Evolutionary conservation across 2,113 vertebrate genomes (phyloP).

Genomic region (Ameiurus melas): DNA sequence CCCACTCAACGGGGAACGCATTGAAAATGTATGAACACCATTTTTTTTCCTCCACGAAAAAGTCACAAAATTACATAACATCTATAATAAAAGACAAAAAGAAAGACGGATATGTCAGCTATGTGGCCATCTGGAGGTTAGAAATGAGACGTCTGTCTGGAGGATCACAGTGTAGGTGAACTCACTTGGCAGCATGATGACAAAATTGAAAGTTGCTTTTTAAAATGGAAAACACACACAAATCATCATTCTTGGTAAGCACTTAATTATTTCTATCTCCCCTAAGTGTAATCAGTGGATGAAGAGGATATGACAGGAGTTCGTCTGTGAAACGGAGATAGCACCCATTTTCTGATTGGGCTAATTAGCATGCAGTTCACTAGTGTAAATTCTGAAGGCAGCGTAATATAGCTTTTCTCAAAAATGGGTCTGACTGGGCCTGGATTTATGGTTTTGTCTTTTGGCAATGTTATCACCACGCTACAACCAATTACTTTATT

Average conservation of each 20-base stretch:
- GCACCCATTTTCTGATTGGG: conserved; percentile 67
- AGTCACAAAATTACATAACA: conserved; percentile 23
- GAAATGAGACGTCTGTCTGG: background rate
- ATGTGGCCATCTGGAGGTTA: background rate
- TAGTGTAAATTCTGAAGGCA: conserved; percentile 52
- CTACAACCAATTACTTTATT: conserved; percentile 36
- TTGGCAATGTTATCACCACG: conserved; percentile 25
- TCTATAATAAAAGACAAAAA: conserved; percentile 13
- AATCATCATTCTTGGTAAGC: conserved; percentile 73
- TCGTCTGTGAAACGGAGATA: conserved; percentile 67
- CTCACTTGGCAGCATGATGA: background rate
- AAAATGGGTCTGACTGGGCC: conserved; percentile 6
- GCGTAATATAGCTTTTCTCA: conserved; percentile 18
- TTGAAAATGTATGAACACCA: background rate
- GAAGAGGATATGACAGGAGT: conserved; percentile 63
- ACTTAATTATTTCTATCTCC: conserved; percentile 75
- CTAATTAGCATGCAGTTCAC: conserved; percentile 64
- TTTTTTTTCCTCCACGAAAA: background rate
- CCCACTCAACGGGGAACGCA: background rate
- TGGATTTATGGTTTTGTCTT: conserved; percentile 26
- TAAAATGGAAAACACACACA: conserved; percentile 54
- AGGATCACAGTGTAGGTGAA: background rate
- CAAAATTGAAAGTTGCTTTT: conserved; percentile 17
- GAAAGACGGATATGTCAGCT: background rate
- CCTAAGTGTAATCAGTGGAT: conserved; percentile 72